These are phyloP conservation scores for Augiades crinisus DNA, from an alignment of 2,888 invertebrate genomes.

Conservation along the genomic window DNA sequence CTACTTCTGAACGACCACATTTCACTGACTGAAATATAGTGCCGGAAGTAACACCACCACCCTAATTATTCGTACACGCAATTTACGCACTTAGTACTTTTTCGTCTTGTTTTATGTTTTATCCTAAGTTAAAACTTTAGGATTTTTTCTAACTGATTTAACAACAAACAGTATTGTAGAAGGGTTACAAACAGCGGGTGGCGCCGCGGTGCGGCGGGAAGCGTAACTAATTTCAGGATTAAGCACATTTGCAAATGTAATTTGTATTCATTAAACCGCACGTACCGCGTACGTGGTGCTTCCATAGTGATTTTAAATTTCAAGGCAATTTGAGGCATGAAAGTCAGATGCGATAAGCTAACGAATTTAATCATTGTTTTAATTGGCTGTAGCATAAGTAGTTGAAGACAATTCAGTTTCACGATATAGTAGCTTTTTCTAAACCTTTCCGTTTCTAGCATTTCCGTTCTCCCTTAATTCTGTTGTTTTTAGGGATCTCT, in stretches of 20 bases:
- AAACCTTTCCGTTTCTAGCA: too few species aligned
- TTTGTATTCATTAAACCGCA: conserved; percentile 74
- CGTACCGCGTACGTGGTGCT: conserved; percentile 30
- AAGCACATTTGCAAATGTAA: conserved; percentile 78
- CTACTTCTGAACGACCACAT: too few species aligned
- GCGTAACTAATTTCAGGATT: conserved; percentile 75
- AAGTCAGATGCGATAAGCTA: conserved; percentile 25
- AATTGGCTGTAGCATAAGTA: background rate
- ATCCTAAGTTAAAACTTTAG: too few species aligned
- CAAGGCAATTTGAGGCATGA: conserved; percentile 26
- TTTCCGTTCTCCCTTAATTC: too few species aligned
- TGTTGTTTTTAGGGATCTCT: too few species aligned
- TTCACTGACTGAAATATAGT: too few species aligned
- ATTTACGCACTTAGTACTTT: too few species aligned
- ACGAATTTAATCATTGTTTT: conserved; percentile 22
- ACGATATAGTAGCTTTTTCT: too few species aligned
- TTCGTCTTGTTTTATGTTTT: too few species aligned
- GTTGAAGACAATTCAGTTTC: background rate
- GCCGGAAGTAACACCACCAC: too few species aligned
- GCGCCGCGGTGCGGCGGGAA: conserved; percentile 33
- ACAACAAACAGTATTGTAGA: conserved; percentile 19
- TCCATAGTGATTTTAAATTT: conserved; percentile 27
- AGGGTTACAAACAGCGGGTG: conserved; percentile 30
- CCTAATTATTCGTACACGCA: too few species aligned
- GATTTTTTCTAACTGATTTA: conserved; percentile 1